Percentiles rank a stretch among this genome's conserved stretches.
Conservation (phyloP, 2,888 invertebrate species). For the Phortica okadai region DNA sequence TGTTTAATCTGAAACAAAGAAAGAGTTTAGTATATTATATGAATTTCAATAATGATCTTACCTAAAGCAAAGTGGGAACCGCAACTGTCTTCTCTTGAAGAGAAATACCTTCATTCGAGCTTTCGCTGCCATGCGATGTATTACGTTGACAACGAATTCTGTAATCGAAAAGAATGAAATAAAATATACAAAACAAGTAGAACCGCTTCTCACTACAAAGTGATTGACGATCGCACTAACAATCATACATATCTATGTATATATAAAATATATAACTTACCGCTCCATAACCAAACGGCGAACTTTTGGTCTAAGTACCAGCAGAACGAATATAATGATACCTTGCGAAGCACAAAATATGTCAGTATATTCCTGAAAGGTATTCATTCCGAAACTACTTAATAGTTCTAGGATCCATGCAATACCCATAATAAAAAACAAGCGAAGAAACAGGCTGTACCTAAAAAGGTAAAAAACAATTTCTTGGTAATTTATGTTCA, state of each 20-base stretch:
- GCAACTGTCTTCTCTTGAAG: conserved; percentile 17
- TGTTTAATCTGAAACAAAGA: too few relatives aligned
- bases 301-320: conserved; percentile 61
- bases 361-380: conserved; percentile 28
- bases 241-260: background rate
- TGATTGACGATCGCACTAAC: background rate
- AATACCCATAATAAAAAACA: conserved; percentile 90
- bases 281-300: conserved; percentile 49
- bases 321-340: conserved; percentile 61
- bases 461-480: conserved; percentile 74
- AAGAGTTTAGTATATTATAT: too few relatives aligned
- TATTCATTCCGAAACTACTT: background rate
- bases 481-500: background rate
- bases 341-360: conserved; percentile 57
- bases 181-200: background rate
- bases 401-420: conserved; percentile 89
- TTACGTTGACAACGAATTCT: background rate
- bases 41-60: background rate
- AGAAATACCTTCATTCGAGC: conserved; percentile 15
- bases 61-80: background rate
- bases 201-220: background rate
- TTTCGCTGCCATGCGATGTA: background rate
- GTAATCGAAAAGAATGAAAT: background rate
- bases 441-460: conserved; percentile 85
- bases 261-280: conserved; percentile 46